phyloP scores from a whole-genome alignment of 2,888 invertebrate species.

The Napeogenes sylphis region DNA sequence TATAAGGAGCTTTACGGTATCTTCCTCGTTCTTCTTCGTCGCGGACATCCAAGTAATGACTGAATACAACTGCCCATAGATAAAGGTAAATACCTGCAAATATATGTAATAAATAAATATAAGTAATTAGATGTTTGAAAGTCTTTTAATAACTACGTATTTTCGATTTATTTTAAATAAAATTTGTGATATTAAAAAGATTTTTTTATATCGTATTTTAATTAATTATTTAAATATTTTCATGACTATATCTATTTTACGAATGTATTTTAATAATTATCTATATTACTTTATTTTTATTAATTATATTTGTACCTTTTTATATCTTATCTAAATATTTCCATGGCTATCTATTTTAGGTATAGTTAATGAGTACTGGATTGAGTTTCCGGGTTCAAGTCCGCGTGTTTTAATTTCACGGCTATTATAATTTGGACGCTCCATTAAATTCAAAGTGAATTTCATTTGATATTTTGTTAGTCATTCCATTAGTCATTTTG shows the following conservation, averaged over 20 bases:
- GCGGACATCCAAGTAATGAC: conserved; percentile 85
- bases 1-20: conserved; percentile 86
- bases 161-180: too few species aligned
- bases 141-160: neutral
- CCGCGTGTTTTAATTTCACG: conserved; percentile 27
- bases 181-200: too few species aligned
- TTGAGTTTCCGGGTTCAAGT: conserved; percentile 7
- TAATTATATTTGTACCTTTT: neutral
- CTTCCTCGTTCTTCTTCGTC: conserved; percentile 84
- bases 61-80: conserved; percentile 90
- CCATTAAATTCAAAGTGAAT: conserved; percentile 15
- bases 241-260: too few species aligned
- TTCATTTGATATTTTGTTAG: conserved; percentile 19
- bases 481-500: conserved; percentile 2
- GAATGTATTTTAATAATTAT: too few species aligned
- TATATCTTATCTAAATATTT: neutral
- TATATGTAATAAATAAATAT: too few species aligned
- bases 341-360: neutral
- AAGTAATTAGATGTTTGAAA: too few species aligned
- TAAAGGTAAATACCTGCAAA: conserved; percentile 84
- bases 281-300: conserved; percentile 3
- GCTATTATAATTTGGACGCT: conserved; percentile 26
- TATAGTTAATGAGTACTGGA: neutral
- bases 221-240: too few species aligned
- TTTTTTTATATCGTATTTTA: too few species aligned